Conservation (phyloP, 2,797 vertebrate species). For the Gallinago nigripennis region DNA sequence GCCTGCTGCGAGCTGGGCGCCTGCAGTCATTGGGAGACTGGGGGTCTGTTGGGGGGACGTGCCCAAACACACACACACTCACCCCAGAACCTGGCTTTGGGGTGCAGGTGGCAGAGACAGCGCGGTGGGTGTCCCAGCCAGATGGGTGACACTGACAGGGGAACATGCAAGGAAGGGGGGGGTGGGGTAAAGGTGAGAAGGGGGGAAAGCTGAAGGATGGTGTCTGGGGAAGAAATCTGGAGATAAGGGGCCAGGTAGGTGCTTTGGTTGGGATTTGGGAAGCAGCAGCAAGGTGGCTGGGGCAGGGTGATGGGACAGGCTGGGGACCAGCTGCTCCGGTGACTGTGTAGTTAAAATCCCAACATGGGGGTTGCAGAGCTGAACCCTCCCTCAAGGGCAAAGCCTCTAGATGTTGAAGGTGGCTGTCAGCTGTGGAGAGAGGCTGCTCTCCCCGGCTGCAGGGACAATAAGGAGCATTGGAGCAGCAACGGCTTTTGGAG, state of each 20-base stretch:
- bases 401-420: not conserved
- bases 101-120: not conserved
- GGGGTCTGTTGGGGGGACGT: not conserved
- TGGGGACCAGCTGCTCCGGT: fast-evolving
- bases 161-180: fast-evolving
- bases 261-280: not conserved
- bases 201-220: not conserved
- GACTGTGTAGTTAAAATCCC: not conserved
- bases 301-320: too few relatives aligned
- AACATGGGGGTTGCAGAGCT: not conserved
- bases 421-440: not conserved
- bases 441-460: not conserved
- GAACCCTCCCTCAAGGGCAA: not conserved
- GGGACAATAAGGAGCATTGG: fast-evolving
- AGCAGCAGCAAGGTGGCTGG: not conserved
- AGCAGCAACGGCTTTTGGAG: not conserved
- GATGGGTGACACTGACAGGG: not conserved
- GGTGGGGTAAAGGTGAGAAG: not conserved
- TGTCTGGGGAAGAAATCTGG: not conserved
- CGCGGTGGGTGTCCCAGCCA: fast-evolving
- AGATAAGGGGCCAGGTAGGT: fast-evolving
- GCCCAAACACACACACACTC: not conserved
- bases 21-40: not conserved
- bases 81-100: not conserved
- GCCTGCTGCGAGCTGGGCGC: not conserved